Evolutionary conservation across 2,888 invertebrate species (phyloP), one percentile per base, ranked within the genome.

Genomic region (Spatulosminthurus flaviceps): DNA sequence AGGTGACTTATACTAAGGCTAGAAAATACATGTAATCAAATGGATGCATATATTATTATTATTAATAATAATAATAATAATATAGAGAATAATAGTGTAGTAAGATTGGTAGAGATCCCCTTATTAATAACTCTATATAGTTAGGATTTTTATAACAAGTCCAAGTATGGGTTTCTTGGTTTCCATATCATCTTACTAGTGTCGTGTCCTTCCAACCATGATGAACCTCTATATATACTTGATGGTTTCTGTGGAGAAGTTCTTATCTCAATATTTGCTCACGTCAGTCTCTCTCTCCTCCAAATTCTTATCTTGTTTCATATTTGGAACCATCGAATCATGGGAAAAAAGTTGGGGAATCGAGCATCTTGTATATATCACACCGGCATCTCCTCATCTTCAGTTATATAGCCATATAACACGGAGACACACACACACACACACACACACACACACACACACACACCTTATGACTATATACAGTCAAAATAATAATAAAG

Each of bases 221-320:
- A 64, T n/a, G n/a, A n/a, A n/a, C n/a, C n/a, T n/a, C n/a, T n/a
- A 64, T 24, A 5, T 51, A 19, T 51, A 19, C 51, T 64, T 64
- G 64, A 64, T 24, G 64, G 64, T 64, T 24, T 26, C 64, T 64
- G 11, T 64, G 24, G 42, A 77, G 24, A 43, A 51, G 70, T 70
- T 69, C 77, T 77, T 77, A 77, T 77, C 77, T 69, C 69, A 42
- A 70, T 77, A 77, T 77, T 77, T 77, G 77, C 77, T 77, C 77
- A 77, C 77, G 77, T 77, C 77, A 77, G 69, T 69, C 77, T 43
- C 77, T 24, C 76, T 77, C n/a, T n/a, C n/a, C n/a, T n/a, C n/a
- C n/a, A 67, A 77, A 77, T 70, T 77, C 77, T 77, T 77, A 77
- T 77, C 77, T 77, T 77, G 43, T 77, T 42, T 77, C 77, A 70